These are phyloP conservation scores for Chrysemys picta DNA, from an alignment of 2,113 vertebrate genomes.

Conservation along the genomic window DNA sequence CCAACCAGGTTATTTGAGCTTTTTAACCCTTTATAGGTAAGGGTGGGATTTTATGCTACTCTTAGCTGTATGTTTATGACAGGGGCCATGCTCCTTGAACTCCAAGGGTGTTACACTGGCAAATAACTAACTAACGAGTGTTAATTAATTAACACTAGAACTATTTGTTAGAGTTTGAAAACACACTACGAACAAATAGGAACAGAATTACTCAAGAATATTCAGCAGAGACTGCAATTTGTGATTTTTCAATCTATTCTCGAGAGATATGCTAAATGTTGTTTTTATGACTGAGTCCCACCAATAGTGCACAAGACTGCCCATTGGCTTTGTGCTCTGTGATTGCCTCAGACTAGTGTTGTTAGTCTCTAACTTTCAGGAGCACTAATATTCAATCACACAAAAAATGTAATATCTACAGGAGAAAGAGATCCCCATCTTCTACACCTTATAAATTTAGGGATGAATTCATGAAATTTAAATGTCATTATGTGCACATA, in stretches of 20 bases:
- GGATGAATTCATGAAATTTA: conserved; percentile 60
- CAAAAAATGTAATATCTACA: too few relatives aligned
- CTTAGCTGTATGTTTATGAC: too few relatives aligned
- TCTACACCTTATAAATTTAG: conserved; percentile 52
- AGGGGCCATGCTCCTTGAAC: too few relatives aligned
- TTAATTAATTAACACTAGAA: too few relatives aligned
- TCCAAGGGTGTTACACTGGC: too few relatives aligned
- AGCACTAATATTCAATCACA: neutral
- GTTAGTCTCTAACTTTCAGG: conserved; percentile 18
- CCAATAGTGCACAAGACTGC: neutral
- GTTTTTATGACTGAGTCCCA: neutral
- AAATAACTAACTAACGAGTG: too few relatives aligned
- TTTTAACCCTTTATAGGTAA: too few relatives aligned
- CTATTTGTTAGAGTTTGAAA: too few relatives aligned
- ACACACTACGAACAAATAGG: too few relatives aligned
- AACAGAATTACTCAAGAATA: neutral
- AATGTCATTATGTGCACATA: conserved; percentile 43
- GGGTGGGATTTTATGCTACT: too few relatives aligned
- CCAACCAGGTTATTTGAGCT: too few relatives aligned
- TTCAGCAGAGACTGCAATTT: neutral
- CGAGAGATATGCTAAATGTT: neutral
- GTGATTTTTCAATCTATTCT: neutral
- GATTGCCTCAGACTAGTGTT: neutral
- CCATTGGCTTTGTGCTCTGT: neutral
- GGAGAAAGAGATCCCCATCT: neutral